Evolutionary conservation across 37 sponge, comb jelly and placozoan genomes (phyloP).

Genomic region (Oscarella lobularis): DNA sequence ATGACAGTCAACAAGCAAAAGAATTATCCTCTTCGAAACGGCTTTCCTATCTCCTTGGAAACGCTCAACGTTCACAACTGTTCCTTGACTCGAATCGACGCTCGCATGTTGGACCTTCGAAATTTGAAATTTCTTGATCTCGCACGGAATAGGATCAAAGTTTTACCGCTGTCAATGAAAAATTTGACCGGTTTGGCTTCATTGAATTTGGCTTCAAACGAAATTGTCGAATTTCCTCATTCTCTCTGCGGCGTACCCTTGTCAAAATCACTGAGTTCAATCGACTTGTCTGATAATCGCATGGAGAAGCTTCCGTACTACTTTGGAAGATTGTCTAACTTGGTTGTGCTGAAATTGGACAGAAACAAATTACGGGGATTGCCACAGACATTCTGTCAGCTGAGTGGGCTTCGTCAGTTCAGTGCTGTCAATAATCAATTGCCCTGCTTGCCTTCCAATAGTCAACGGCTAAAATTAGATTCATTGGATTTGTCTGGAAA

Average conservation of each 20-base stretch:
- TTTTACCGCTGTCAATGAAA: neutral
- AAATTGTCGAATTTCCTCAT: neutral
- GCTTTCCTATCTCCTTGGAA: neutral
- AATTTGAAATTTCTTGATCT: neutral
- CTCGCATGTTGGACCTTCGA: neutral
- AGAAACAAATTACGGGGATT: neutral
- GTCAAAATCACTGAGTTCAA: neutral
- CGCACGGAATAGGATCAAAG: neutral
- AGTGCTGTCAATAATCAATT: neutral
- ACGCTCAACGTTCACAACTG: neutral
- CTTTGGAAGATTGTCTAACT: neutral
- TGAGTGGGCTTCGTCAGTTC: neutral
- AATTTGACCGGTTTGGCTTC: neutral
- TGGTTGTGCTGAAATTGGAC: neutral
- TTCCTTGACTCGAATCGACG: neutral
- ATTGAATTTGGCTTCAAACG: neutral
- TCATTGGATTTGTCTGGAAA: neutral
- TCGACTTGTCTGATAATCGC: neutral
- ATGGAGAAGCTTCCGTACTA: neutral
- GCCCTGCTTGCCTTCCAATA: neutral
- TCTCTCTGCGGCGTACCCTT: neutral
- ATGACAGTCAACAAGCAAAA: neutral
- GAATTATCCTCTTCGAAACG: neutral
- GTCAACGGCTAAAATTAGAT: neutral
- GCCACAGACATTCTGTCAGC: neutral